phyloP scores from a whole-genome alignment of 2,888 invertebrate species.

The Hetaerina titia region DNA sequence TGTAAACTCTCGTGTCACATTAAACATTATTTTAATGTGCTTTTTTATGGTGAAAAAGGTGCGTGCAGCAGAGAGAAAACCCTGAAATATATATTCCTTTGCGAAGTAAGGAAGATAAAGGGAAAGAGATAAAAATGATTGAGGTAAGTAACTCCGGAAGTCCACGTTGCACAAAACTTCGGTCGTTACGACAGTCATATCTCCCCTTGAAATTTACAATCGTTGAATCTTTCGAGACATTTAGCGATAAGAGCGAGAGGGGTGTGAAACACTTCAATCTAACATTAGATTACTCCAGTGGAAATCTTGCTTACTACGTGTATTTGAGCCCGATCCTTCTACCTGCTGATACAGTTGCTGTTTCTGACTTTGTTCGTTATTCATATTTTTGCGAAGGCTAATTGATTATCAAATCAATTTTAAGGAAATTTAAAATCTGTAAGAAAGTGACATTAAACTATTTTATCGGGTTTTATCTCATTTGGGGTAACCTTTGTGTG shows the following conservation, averaged over 20 bases:
- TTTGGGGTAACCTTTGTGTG: no score
- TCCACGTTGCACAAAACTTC: background rate
- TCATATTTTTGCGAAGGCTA: no score
- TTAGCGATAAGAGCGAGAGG: background rate
- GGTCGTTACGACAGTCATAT: background rate
- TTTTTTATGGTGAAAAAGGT: background rate
- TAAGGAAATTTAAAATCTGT: no score
- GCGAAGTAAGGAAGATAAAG: background rate
- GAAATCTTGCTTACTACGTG: background rate
- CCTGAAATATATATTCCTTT: background rate
- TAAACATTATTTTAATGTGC: background rate
- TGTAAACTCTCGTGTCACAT: background rate
- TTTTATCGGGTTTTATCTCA: no score
- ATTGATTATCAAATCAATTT: no score
- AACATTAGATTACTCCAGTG: background rate
- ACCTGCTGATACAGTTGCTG: background rate
- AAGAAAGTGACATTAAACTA: no score
- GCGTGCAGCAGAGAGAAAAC: background rate
- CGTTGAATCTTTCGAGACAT: background rate
- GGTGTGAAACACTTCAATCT: background rate
- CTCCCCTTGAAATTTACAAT: conserved; percentile 13
- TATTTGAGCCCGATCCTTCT: background rate
- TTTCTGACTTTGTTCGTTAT: no score
- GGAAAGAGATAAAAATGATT: background rate
- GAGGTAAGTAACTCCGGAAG: conserved; percentile 26